phyloP scores from a whole-genome alignment of 2,797 vertebrate species.

The Scleropages formosus region DNA sequence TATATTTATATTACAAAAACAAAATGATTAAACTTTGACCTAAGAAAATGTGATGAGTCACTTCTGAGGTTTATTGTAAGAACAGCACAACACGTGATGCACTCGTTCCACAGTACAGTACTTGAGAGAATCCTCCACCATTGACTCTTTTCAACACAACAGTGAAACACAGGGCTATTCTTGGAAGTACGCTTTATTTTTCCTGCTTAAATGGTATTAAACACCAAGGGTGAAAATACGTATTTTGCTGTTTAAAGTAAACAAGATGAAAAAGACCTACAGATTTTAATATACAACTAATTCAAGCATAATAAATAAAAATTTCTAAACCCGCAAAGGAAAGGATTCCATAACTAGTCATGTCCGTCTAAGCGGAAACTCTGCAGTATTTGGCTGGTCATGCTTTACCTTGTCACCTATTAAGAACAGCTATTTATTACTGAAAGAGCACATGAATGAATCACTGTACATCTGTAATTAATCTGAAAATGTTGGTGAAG shows the following conservation, averaged over 20 bases:
- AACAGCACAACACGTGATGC: background rate
- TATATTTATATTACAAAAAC: background rate
- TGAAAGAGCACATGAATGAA: background rate
- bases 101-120: conserved; percentile 20
- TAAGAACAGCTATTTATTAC: conserved; percentile 42
- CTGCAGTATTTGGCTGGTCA: conserved; percentile 28
- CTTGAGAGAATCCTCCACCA: conserved; percentile 23
- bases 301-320: conserved; percentile 54
- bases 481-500: background rate
- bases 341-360: conserved; percentile 47
- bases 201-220: conserved; percentile 27
- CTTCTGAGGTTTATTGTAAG: conserved; percentile 9
- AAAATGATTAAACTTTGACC: conserved; percentile 26
- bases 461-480: conserved; percentile 1
- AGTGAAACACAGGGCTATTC: conserved; percentile 60
- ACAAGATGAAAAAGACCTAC: conserved; percentile 51
- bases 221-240: conserved; percentile 33
- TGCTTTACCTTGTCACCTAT: conserved; percentile 43
- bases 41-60: conserved; percentile 28
- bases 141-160: conserved; percentile 33
- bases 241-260: conserved; percentile 58
- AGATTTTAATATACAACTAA: conserved; percentile 46
- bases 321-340: conserved; percentile 47
- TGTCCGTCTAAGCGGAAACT: conserved; percentile 5
- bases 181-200: conserved; percentile 30